Evolutionary conservation across 2,888 invertebrate species (phyloP).

Genomic region (Gerris lacustris): DNA sequence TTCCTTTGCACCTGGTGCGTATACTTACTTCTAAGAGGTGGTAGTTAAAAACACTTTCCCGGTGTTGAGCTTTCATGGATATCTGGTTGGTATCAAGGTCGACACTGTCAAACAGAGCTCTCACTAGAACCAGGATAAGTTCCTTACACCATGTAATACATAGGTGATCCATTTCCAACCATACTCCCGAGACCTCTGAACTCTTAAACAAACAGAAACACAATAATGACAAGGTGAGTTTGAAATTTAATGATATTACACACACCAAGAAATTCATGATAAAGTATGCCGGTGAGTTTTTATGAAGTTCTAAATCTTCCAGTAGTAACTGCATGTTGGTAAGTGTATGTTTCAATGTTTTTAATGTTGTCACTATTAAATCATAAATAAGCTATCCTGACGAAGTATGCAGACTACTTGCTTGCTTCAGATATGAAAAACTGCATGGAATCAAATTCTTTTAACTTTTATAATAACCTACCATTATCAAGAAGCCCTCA

Average conservation of each 20-base stretch:
- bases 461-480: too few relatives aligned
- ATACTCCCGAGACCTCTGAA: constrained; percentile 66
- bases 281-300: too few relatives aligned
- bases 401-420: too few relatives aligned
- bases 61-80: constrained; percentile 35
- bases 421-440: too few relatives aligned
- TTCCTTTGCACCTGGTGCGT: too few relatives aligned
- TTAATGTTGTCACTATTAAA: too few relatives aligned
- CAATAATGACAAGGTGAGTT: not conserved
- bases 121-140: constrained; percentile 61
- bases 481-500: too few relatives aligned
- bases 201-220: constrained; percentile 43
- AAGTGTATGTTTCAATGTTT: too few relatives aligned
- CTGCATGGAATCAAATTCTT: too few relatives aligned
- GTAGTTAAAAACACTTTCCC: constrained; percentile 42
- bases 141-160: constrained; percentile 91
- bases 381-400: too few relatives aligned
- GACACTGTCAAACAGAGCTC: constrained; percentile 69
- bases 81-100: constrained; percentile 44
- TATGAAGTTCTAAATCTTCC: too few relatives aligned
- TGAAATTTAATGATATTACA: not conserved
- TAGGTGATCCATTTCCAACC: constrained; percentile 80
- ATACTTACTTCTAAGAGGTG: constrained; percentile 41
- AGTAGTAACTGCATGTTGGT: too few relatives aligned
- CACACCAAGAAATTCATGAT: not conserved